A percentile compares a stretch with the other conserved stretches of the same genome.
phyloP scores from a whole-genome alignment of 2,888 invertebrate species.

The Lochmaea crataegi region DNA sequence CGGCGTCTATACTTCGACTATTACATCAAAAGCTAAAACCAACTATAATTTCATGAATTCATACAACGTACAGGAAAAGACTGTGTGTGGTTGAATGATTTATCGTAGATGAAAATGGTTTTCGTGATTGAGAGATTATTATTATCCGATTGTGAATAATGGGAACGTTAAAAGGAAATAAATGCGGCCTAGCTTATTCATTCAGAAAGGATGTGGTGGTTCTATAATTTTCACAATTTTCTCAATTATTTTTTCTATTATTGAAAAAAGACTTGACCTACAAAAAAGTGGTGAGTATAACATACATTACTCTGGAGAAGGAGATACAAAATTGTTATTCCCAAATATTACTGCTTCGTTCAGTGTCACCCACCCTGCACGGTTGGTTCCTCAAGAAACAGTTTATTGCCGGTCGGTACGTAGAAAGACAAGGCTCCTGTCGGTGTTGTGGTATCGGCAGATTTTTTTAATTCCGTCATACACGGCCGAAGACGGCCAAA shows the following conservation, averaged over 20 bases:
- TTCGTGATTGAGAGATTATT: constrained; percentile 35
- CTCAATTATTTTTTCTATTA: background rate
- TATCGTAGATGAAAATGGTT: constrained; percentile 34
- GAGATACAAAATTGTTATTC: too few species aligned
- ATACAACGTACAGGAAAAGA: constrained; percentile 36
- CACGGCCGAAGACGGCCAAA: too few species aligned
- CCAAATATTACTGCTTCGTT: too few species aligned
- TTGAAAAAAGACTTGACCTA: background rate
- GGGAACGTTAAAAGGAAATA: constrained; percentile 20
- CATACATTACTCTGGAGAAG: too few species aligned
- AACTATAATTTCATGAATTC: constrained; percentile 35
- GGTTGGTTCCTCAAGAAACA: too few species aligned
- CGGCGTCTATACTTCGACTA: constrained; percentile 8
- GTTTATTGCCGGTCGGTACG: too few species aligned
- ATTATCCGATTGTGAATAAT: constrained; percentile 25
- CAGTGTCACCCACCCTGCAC: too few species aligned
- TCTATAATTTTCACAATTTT: background rate
- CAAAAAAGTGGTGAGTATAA: too few species aligned
- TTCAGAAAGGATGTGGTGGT: background rate
- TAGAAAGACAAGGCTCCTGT: too few species aligned
- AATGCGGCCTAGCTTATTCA: background rate
- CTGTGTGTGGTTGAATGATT: constrained; percentile 36
- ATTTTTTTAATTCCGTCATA: too few species aligned
- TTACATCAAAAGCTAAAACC: constrained; percentile 25
- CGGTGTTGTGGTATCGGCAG: too few species aligned